Evolutionary conservation across 2,113 vertebrate genomes (phyloP), one percentile per base, ranked within the genome.

Genomic region (Lepidiolamprologus cunningtoni): DNA sequence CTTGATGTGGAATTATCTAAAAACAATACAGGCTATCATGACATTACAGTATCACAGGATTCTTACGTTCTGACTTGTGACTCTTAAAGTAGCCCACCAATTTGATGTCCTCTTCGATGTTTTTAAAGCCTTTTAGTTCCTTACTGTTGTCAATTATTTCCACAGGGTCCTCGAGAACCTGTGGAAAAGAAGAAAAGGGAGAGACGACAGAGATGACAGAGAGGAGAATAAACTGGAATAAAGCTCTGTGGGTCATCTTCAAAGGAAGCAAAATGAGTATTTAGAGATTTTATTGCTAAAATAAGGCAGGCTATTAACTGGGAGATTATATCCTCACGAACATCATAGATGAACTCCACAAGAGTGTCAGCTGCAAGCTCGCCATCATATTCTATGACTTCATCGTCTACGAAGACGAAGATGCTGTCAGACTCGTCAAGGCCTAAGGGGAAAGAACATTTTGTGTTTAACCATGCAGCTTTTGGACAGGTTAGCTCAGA

Each of bases 81-180:
- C 88, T 97, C 95, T 98, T 98, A 97, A 99, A 98, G 96, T 97
- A 98, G 93, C 98, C 98, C 14, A 98, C 97, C 93, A 99, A 90
- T 95, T 98, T 99, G 95, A 96, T 97, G 86, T 98, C 98, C 52
- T 99, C 98, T 4, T 98, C 97, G 0, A 98, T 91, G 80, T 97
- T 97, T 90, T 97, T 93, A 54, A 99, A 98, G 17, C 97, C 97
- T 89, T 96, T 97, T 47, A 99, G 96, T 89, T 99, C 98, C 5
- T 88, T 91, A 35, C 95, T 97, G 4, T 97, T 98, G 85, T 97
- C 97, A 53, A 99, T 97, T 52, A 98, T 94, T 93, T 99, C 98
- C 81, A 98, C 97, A 2, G 97, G 97, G 66, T 98, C 97, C 28
- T 97, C 97, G 35, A 97, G 93, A 86, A 97, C 96, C 97, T 98